phyloP scores from a whole-genome alignment of 2,888 invertebrate species.

The Gonocerus acuteangulatus region DNA sequence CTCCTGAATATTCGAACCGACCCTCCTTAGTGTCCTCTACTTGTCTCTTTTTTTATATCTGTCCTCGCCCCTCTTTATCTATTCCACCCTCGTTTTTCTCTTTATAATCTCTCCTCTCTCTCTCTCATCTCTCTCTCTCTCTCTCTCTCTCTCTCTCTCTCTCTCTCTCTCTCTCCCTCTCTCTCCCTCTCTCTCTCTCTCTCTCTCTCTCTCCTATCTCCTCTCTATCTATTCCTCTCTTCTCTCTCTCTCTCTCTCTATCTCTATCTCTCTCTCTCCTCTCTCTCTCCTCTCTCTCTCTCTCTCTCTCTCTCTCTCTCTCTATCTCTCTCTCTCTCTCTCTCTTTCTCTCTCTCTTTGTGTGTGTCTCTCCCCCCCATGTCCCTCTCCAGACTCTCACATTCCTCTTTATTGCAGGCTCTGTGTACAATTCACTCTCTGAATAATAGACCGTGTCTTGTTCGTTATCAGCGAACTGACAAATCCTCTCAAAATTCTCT shows the following conservation, averaged over 20 bases:
- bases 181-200: conserved; percentile 4
- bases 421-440: no score
- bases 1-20: no score
- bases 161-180: conserved; percentile 1
- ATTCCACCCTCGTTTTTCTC: not conserved
- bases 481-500: no score
- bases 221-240: not conserved
- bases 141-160: conserved; percentile 1
- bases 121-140: not conserved
- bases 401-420: no score
- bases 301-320: not conserved
- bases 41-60: not conserved
- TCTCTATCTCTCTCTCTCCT: not conserved
- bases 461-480: no score
- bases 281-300: not conserved
- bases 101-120: not conserved
- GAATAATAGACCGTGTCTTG: no score
- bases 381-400: no score
- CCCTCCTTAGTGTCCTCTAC: no score
- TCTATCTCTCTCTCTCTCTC: no score
- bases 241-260: conserved; percentile 2
- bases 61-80: not conserved
- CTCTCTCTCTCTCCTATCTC: not conserved
- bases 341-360: not conserved
- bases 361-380: no score